Base-by-base conservation (phyloP, 2,888 invertebrate genomes). In the Drosophila picticornis region DNA sequence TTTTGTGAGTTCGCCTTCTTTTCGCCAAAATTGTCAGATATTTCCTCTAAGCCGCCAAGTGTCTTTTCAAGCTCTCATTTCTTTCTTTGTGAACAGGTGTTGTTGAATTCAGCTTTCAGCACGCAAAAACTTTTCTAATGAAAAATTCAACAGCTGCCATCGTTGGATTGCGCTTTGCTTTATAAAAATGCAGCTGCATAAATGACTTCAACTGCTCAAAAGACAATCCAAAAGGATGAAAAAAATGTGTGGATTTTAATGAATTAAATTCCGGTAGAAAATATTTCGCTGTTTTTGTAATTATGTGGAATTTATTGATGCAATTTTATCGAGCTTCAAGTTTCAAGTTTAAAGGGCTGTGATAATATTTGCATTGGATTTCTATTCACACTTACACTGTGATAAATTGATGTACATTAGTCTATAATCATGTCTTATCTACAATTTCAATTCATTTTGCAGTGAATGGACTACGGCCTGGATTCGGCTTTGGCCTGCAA, bases 61-160 rank as follows among this genome's bases (percentile, higher is more conserved):
- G 75, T 61, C 65, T 52, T 78, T 84, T 71, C 64, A 70, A 69
- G 72, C 52, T 55, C 67, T 66, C 82, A 73, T 82, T 85, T 81
- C 69, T 79, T 43, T 34, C 11, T 52, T 50, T 46, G 43, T 48
- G 58, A 61, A 63, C 79, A 80, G 83, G 61, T 83, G 72, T 36
- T 56, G n/a, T 56, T 56, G 56, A 38, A n/a, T 9, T 22, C 46
- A 22, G 60, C 59, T 59, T 50, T 60, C 55, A 56, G 52, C 65
- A 66, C 38, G 10, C 19, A 16, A 56, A 83, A 84, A 88, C 27
- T 83, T 88, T 84, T 73, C 59, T 66, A 76, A 89, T 84, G 74
- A 87, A 87, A 86, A 72, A 83, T 85, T 85, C 73, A 74, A 59
- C 64, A 59, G 63, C 64, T 72, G 22, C 48, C 58, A 62, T 36